Percentiles rank a stretch among this genome's conserved stretches.
Evolutionary conservation across 1,140 invertebrate genomes (phyloP).

Genomic region (Drosophila kanapiae): DNA sequence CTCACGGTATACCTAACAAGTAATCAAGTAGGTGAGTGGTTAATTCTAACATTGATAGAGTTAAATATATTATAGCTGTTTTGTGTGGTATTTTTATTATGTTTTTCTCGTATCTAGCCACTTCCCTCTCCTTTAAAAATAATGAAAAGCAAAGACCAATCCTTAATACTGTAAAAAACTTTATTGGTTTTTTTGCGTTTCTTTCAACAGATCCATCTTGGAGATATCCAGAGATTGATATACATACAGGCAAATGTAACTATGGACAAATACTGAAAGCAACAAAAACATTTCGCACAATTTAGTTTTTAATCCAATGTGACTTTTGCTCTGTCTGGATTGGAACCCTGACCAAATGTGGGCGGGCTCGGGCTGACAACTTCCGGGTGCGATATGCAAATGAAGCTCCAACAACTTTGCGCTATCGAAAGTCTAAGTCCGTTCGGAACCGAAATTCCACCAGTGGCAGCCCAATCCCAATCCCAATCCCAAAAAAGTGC

Average conservation of each 20-base stretch:
- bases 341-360: constrained; percentile 32
- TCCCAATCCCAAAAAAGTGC: constrained; percentile 38
- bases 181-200: no score
- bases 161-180: no score
- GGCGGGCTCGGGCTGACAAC: constrained; percentile 37
- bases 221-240: constrained; percentile 1
- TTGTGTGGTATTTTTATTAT: no score
- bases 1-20: no score
- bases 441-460: constrained; percentile 29
- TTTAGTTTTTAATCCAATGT: constrained; percentile 59
- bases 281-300: constrained; percentile 38
- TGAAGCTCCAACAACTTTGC: constrained; percentile 51
- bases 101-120: no score
- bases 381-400: constrained; percentile 56
- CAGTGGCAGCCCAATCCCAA: constrained; percentile 25
- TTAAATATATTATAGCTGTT: no score
- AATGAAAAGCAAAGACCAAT: neutral
- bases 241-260: neutral
- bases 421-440: constrained; percentile 54
- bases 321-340: constrained; percentile 47
- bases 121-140: no score
- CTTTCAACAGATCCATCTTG: constrained; percentile 1
- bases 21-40: no score
- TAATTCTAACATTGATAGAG: no score
- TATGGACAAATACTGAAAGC: constrained; percentile 2